These are phyloP conservation scores for Falco columbarius DNA, from an alignment of 2,797 vertebrate genomes.

Conservation along the genomic window DNA sequence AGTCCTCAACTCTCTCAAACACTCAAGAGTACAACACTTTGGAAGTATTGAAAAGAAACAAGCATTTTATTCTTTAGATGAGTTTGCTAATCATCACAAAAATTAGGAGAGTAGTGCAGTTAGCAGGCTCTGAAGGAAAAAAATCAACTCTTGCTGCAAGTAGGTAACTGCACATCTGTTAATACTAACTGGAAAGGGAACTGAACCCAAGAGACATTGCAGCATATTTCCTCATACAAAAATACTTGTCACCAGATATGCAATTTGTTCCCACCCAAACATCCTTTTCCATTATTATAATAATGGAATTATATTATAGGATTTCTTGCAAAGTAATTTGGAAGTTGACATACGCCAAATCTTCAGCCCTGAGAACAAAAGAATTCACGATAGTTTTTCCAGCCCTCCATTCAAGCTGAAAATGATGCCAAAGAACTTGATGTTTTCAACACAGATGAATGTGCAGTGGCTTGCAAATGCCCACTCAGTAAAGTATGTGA, in stretches of 20 bases:
- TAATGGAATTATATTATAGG: no score
- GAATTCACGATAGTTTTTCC: neutral
- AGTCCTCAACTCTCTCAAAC: neutral
- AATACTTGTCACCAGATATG: neutral
- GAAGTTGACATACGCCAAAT: neutral
- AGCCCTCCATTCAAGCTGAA: neutral
- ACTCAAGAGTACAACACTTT: neutral
- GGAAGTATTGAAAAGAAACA: neutral
- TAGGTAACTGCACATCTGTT: neutral
- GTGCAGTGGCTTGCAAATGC: neutral
- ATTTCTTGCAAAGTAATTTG: neutral
- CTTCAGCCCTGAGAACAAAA: neutral
- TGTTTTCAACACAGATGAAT: neutral
- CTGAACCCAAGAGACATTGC: neutral
- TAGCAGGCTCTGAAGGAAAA: neutral
- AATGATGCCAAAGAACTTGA: neutral
- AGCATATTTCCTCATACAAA: neutral
- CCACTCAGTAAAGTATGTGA: neutral
- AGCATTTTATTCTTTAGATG: neutral
- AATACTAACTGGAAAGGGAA: neutral
- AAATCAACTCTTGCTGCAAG: neutral
- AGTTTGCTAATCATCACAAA: neutral
- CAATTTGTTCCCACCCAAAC: neutral
- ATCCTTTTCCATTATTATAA: neutral
- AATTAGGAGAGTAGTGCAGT: neutral